Percentiles rank a stretch among this genome's conserved stretches.
These are phyloP conservation scores for Tetranychus piercei DNA, from an alignment of 2,888 invertebrate genomes.

Conservation along the genomic window DNA sequence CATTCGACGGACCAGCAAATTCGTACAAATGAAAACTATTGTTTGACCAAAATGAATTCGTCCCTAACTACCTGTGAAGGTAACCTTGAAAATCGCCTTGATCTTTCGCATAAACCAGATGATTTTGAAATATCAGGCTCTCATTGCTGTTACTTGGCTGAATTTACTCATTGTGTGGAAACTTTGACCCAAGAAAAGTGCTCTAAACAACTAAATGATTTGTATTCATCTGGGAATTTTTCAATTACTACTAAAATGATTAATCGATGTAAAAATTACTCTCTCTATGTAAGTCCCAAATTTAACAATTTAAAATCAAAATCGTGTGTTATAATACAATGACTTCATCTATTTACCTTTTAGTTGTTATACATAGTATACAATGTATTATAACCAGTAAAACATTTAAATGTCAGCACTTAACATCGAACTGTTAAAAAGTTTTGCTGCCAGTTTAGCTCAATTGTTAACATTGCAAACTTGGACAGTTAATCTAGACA, in stretches of 20 bases:
- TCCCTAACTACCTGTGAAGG: not conserved
- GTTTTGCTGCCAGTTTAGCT: too few species aligned
- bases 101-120: not conserved
- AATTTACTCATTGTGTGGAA: not conserved
- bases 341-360: too few species aligned
- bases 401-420: too few species aligned
- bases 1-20: too few species aligned
- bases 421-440: too few species aligned
- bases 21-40: not conserved
- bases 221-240: not conserved
- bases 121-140: not conserved
- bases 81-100: not conserved
- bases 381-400: too few species aligned
- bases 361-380: too few species aligned
- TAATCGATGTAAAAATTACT: not conserved
- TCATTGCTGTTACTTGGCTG: not conserved
- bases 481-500: too few species aligned
- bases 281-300: not conserved
- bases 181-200: not conserved
- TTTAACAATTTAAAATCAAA: not conserved
- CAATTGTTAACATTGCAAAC: too few species aligned
- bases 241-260: not conserved
- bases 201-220: not conserved
- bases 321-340: too few species aligned
- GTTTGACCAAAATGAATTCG: not conserved